phyloP scores from a whole-genome alignment of 2,113 vertebrate species.

The Tor tambroides region DNA sequence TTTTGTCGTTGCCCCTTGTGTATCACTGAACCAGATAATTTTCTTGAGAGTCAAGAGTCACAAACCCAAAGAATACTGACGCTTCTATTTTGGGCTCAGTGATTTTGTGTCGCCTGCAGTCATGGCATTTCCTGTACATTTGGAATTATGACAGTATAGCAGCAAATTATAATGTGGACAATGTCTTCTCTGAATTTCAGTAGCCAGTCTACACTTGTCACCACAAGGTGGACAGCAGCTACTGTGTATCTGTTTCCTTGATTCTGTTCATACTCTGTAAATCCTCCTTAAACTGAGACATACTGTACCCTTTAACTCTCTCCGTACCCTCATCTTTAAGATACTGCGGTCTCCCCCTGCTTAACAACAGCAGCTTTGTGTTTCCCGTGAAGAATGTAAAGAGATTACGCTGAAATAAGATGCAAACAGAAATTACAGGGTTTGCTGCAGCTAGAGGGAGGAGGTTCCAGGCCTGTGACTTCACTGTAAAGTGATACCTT shows the following conservation, averaged over 20 bases:
- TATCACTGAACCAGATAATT: conserved; percentile 42
- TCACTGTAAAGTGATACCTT: conserved; percentile 69
- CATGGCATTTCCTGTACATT: background rate
- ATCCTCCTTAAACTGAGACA: background rate
- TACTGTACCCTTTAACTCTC: conserved; percentile 3
- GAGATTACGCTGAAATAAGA: conserved; percentile 62
- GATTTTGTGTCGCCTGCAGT: background rate
- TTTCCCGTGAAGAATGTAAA: conserved; percentile 53
- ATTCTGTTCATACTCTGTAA: background rate
- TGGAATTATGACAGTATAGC: background rate
- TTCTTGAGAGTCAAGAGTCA: background rate
- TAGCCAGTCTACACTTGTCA: background rate
- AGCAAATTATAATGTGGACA: background rate
- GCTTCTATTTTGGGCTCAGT: conserved; percentile 13
- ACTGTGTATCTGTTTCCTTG: background rate
- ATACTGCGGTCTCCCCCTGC: background rate
- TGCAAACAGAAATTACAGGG: conserved; percentile 67
- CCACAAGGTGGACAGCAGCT: background rate
- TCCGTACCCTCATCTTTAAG: conserved; percentile 1
- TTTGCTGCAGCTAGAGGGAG: conserved; percentile 57
- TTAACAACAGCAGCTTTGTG: conserved; percentile 41
- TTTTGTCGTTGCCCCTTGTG: conserved; percentile 39
- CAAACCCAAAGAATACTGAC: background rate
- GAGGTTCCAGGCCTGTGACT: conserved; percentile 66
- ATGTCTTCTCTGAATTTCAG: background rate